Evolutionary conservation across 2,888 invertebrate genomes (phyloP), one percentile per base, ranked within the genome.

Genomic region (Pseudoips prasinana): DNA sequence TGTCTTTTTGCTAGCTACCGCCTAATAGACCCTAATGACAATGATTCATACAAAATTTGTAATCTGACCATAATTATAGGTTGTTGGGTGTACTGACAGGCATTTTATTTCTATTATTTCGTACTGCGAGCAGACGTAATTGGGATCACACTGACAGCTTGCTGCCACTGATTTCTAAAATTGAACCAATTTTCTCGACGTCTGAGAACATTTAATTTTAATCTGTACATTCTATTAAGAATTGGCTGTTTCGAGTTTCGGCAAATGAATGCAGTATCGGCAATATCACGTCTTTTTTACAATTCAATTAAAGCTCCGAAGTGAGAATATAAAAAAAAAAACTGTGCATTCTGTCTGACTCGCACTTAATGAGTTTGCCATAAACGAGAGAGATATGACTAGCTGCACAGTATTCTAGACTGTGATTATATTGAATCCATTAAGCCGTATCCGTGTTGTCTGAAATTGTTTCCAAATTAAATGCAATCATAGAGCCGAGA

Each of bases 11-110:
- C 46, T 50, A 31, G 64, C 68, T 69, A 66, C 72, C 56, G 49
- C 53, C 58, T 66, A 71, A 69, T 66, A 66, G 53, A 53, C 26
- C 24, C 39, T 81, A 80, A 83, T 80, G 72, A 67, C 67, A 79
- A 74, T 76, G 77, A 78, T 73, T 75, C 64, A 55, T 42, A 59
- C 48, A 56, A 71, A 75, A 66, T 71, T 59, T 61, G 49, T 44
- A 57, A 58, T 67, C 55, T 50, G 36, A 37, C 35, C 46, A 40
- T 78, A 78, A 77, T 76, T 41, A 70, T 62, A 50, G 66, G 66
- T 56, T 73, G 56, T 42, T 46, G 9, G 42, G 19, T 39, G 45
- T 17, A 19, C 52, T 47, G 51, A 47, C 53, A 55, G 45, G 38
- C 34, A 39, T 39, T 58, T 63, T 53, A 46, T 46, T 49, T 44